Conservation (phyloP, 2,888 invertebrate species). For the Caenorhabditis sulstoni region DNA sequence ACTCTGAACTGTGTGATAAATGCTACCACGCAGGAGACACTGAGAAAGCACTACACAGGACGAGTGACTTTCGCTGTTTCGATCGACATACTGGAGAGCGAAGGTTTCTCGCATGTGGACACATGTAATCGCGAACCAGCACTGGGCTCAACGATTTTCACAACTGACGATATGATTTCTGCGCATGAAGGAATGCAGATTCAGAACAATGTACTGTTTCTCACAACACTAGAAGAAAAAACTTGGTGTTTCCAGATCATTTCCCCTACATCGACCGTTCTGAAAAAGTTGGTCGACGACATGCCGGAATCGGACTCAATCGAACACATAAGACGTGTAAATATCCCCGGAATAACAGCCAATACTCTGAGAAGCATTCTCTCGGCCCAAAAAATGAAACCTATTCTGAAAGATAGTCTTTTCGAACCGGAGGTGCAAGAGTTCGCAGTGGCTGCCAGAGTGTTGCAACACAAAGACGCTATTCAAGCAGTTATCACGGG, state of each 20-base stretch:
- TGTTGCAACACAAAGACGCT: conserved; percentile 2
- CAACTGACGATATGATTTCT: no score
- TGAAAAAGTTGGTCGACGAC: conserved; percentile 1
- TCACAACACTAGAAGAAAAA: no score
- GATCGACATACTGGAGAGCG: neutral
- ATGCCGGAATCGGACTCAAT: neutral
- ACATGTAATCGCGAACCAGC: neutral
- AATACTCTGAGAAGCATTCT: neutral
- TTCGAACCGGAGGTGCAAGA: neutral
- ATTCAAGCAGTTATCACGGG: neutral
- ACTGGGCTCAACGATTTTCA: no score
- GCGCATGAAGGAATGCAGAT: no score
- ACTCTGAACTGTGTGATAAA: neutral
- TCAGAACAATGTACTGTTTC: no score
- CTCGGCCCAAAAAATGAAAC: no score
- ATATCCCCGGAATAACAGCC: neutral
- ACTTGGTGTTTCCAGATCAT: no score
- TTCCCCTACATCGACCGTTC: conserved; percentile 3
- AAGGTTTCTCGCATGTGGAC: neutral
- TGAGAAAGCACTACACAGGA: conserved; percentile 3
- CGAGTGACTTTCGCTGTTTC: neutral
- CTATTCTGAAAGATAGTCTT: no score
- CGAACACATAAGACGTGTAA: neutral
- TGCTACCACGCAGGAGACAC: neutral
- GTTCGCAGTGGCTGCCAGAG: neutral